Base-by-base conservation (phyloP, 1,140 invertebrate genomes). In the Drosophila setifemur region DNA sequence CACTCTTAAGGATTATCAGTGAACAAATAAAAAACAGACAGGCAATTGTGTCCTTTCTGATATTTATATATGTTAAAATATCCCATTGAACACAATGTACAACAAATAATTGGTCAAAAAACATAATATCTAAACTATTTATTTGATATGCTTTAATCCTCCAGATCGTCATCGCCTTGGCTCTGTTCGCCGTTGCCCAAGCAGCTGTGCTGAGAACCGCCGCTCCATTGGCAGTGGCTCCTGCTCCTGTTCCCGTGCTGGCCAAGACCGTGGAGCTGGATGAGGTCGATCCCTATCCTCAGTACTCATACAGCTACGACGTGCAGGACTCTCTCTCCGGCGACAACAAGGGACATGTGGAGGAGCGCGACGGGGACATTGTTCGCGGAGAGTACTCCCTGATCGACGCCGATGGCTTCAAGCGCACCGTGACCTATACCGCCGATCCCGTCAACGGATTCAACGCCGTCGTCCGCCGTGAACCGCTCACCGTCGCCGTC, bases 271-370 rank as follows among this genome's bases (percentile, higher is more conserved):
- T 86, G 9, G 82, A 86, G 37, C 39, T 85, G 35, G 79, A 85
- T 55, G 82, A 81, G 33, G 63, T 87, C 11, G 82, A 86, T 39
- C 79, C 76, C 0, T 73, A 81, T 73, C 93, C 93, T 0, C 93
- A 93, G 57, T 92, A 92, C 90, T 74, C 73, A 9, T 92, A 88
- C 77, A 90, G 82, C 29, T 92, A 92, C 57, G 90, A 90, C 39
- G 87, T 92, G 5, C 89, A 92, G 74, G 92, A 93, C 77, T 75
- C 91, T 0, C 81, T 90, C 60, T 93, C 91, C 26, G 92, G 93
- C 16, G 92, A 93, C 75, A 90, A 91, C 72, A 93, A 93, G 89
- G 89, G 89, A 11, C 92, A 93, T 55, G 89, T 92, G 74, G 93
- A 93, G 91, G 91, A 89, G 53, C 90, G 93, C 11, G 90, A 92